These are phyloP conservation scores for Masnerella sp. DNA, from an alignment of 2,888 invertebrate species.

Conservation along the genomic window DNA sequence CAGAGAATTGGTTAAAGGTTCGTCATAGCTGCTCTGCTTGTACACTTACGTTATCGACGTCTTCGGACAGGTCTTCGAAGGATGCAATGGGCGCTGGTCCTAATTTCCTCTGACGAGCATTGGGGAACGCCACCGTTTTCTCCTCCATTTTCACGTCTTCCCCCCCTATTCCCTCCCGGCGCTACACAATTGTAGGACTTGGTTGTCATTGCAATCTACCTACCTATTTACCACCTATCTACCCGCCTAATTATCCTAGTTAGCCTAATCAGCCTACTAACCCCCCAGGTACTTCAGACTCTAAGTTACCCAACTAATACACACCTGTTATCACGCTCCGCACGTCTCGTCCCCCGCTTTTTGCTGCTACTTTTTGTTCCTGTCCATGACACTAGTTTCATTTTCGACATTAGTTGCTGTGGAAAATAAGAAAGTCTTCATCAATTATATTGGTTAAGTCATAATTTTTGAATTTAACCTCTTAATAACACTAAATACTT, in stretches of 20 bases:
- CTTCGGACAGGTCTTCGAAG: conserved; percentile 93
- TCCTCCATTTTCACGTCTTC: conserved; percentile 71
- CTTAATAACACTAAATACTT: too few relatives aligned
- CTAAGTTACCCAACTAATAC: conserved; percentile 26
- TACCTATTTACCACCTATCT: conserved; percentile 52
- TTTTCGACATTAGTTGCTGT: conserved; percentile 34
- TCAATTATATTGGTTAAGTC: too few relatives aligned
- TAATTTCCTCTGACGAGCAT: conserved; percentile 84
- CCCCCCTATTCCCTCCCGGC: conserved; percentile 56
- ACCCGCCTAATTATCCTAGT: conserved; percentile 46
- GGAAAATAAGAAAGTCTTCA: neutral
- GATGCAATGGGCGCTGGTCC: conserved; percentile 96
- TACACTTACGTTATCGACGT: conserved; percentile 81
- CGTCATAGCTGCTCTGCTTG: conserved; percentile 46
- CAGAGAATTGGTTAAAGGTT: conserved; percentile 45
- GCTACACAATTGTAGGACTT: conserved; percentile 55
- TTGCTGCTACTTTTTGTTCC: conserved; percentile 30
- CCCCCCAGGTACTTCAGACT: conserved; percentile 42
- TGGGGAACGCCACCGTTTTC: conserved; percentile 74
- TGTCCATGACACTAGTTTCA: conserved; percentile 29
- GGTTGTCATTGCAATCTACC: conserved; percentile 51
- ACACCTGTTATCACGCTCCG: conserved; percentile 42
- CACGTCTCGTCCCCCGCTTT: conserved; percentile 25
- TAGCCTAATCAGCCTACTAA: conserved; percentile 33
- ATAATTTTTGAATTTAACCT: too few relatives aligned